These are phyloP conservation scores for Heteractis magnifica DNA, from an alignment of 92 coral and sea anemone species.

Conservation along the genomic window DNA sequence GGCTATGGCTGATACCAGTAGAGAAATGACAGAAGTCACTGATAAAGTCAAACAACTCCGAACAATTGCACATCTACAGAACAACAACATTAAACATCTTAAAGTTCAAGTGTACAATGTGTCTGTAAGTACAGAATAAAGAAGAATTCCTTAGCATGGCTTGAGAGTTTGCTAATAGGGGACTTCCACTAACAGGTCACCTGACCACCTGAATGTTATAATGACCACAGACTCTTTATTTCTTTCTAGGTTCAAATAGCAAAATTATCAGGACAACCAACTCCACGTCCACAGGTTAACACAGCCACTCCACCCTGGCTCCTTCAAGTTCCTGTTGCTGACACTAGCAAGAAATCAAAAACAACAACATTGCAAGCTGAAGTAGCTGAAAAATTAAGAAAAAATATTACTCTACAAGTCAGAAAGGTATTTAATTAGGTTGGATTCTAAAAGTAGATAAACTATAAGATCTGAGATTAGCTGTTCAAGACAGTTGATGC, in stretches of 20 bases:
- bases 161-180: background rate
- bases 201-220: background rate
- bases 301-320: slow-evolving; percentile 79
- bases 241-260: slow-evolving; percentile 62
- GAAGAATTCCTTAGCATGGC: background rate
- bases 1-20: slow-evolving; percentile 84
- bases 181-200: too few species aligned
- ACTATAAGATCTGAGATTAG: too few species aligned
- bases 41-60: slow-evolving; percentile 68
- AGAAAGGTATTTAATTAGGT: slow-evolving; percentile 4
- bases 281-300: slow-evolving; percentile 46
- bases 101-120: slow-evolving; percentile 51
- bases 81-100: slow-evolving; percentile 41
- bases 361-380: background rate
- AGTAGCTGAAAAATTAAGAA: slow-evolving; percentile 21
- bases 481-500: too few species aligned
- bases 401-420: slow-evolving; percentile 20
- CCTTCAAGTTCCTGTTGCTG: slow-evolving; percentile 57
- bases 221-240: background rate
- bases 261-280: slow-evolving; percentile 68
- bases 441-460: background rate
- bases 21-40: slow-evolving; percentile 70
- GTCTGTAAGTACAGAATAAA: slow-evolving; percentile 53
- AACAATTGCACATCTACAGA: slow-evolving; percentile 60
- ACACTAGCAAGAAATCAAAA: slow-evolving; percentile 13